Evolutionary conservation across 2,797 vertebrate species (phyloP).

Genomic region (Epinephelus awoara): DNA sequence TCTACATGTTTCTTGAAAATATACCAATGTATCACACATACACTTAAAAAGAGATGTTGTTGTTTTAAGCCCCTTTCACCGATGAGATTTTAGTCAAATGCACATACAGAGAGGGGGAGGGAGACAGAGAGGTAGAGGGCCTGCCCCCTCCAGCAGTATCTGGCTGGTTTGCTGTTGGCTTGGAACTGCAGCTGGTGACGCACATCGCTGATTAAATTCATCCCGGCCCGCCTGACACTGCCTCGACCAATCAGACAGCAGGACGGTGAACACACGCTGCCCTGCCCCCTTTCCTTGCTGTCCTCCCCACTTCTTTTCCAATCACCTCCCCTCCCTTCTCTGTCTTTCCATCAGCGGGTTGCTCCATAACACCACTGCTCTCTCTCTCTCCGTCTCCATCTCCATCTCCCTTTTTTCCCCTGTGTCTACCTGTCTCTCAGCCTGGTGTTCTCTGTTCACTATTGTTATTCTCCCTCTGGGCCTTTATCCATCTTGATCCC

Average conservation of each 20-base stretch:
- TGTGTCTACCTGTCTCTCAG: conserved; percentile 25
- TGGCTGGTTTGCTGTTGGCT: conserved; percentile 77
- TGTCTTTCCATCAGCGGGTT: conserved; percentile 40
- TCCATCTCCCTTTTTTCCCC: conserved; percentile 54
- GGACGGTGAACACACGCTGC: conserved; percentile 47
- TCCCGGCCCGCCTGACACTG: conserved; percentile 76
- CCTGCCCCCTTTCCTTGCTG: conserved; percentile 52
- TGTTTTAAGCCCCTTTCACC: conserved; percentile 2
- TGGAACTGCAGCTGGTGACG: conserved; percentile 87
- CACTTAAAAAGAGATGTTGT: neutral
- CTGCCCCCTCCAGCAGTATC: conserved; percentile 63
- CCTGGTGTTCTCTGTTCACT: neutral
- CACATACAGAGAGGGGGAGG: neutral
- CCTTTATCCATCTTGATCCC: conserved; percentile 42
- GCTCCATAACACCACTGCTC: conserved; percentile 35
- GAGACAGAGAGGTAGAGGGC: neutral
- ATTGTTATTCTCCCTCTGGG: conserved; percentile 25
- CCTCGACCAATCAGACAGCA: conserved; percentile 74
- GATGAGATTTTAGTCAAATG: conserved; percentile 39
- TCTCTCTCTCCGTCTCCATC: conserved; percentile 66
- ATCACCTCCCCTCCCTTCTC: conserved; percentile 36
- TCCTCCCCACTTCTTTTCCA: conserved; percentile 33
- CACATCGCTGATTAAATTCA: conserved; percentile 90
- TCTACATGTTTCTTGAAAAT: conserved; percentile 20
- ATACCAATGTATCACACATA: neutral